phyloP scores from a whole-genome alignment of 2,797 vertebrate species.

The Austrolebias charrua region DNA sequence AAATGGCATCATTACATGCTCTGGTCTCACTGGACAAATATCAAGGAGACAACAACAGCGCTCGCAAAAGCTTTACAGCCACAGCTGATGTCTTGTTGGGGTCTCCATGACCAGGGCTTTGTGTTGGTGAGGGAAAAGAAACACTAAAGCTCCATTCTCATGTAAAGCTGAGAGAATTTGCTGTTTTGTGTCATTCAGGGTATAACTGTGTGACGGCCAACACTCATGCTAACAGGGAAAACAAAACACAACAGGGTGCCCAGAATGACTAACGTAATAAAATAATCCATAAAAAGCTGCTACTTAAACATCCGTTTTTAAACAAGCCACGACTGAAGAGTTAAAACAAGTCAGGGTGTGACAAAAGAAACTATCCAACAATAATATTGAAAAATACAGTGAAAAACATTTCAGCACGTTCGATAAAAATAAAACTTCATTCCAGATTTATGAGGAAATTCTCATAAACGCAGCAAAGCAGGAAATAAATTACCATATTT shows the following conservation, averaged over 20 bases:
- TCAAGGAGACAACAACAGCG: constrained; percentile 54
- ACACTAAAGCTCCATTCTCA: constrained; percentile 46
- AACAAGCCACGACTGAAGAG: constrained; percentile 37
- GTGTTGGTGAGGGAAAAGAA: constrained; percentile 55
- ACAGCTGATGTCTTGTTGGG: constrained; percentile 57
- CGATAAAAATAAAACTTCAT: constrained; percentile 68
- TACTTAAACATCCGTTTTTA: constrained; percentile 41
- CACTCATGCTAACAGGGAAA: constrained; percentile 39
- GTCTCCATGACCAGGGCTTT: constrained; percentile 47
- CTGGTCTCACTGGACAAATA: constrained; percentile 56
- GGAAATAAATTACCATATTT: constrained; percentile 75
- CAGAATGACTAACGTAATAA: constrained; percentile 64
- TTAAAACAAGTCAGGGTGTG: constrained; percentile 39
- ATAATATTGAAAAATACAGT: constrained; percentile 62
- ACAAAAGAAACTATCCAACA: constrained; percentile 40
- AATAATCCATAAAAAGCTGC: constrained; percentile 53
- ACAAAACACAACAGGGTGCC: constrained; percentile 60
- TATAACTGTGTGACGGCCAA: constrained; percentile 43
- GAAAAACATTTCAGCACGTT: constrained; percentile 66
- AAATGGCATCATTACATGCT: constrained; percentile 66
- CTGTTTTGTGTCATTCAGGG: constrained; percentile 53
- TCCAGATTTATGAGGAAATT: constrained; percentile 62
- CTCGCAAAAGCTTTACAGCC: constrained; percentile 68
- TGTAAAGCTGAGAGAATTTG: constrained; percentile 35
- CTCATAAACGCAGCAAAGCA: constrained; percentile 67